phyloP scores from a whole-genome alignment of 2,113 vertebrate genomes.

The Promerops cafer region DNA sequence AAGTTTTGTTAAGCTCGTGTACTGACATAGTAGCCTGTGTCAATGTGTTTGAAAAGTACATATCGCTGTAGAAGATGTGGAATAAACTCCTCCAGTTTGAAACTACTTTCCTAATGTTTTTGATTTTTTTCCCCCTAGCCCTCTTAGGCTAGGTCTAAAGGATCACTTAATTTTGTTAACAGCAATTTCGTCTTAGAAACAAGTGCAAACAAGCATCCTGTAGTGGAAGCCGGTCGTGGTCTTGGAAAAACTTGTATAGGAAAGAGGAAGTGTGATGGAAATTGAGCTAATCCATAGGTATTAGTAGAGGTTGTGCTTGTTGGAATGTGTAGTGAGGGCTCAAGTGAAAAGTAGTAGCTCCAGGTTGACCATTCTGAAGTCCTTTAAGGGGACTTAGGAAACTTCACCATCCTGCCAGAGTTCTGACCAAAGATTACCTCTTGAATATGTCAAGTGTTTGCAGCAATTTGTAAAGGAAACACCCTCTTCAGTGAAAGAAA shows the following conservation, averaged over 20 bases:
- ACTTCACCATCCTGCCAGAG: background rate
- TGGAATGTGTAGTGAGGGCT: background rate
- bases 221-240: background rate
- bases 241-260: background rate
- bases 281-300: background rate
- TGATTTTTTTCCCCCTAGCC: fast-evolving
- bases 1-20: background rate
- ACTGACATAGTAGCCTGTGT: background rate
- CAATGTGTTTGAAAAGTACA: fast-evolving
- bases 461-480: background rate
- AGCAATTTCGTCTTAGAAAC: background rate
- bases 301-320: background rate
- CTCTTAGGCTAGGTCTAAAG: background rate
- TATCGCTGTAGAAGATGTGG: background rate
- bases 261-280: background rate
- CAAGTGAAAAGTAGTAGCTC: background rate
- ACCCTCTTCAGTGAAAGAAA: background rate
- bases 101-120: background rate
- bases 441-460: background rate
- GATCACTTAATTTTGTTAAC: background rate
- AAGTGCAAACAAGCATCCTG: background rate
- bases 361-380: background rate
- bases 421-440: background rate
- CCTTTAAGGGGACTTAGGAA: background rate
- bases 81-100: background rate